A percentile compares a stretch with the other conserved stretches of the same genome.
Evolutionary conservation across 2,113 vertebrate species (phyloP).

Genomic region (Pelvicachromis taeniatus): DNA sequence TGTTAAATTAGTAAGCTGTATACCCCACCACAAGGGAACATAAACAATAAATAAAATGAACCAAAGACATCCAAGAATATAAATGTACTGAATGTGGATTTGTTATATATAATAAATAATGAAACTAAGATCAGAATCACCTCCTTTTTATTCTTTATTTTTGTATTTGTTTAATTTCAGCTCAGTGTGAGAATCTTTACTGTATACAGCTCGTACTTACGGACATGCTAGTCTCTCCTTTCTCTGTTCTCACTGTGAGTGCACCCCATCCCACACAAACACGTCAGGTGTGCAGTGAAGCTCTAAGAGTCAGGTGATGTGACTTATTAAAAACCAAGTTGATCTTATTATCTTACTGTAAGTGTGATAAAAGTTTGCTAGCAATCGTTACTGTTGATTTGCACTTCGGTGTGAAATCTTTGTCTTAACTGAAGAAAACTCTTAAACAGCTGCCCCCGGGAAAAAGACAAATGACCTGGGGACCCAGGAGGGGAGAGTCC

Average conservation of each 20-base stretch:
- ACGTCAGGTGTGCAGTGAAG: not conserved
- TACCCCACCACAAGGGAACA: not conserved
- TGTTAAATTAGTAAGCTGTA: not conserved
- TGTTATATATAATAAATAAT: not conserved
- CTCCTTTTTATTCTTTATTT: not conserved
- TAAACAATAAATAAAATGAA: not conserved
- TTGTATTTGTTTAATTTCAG: not conserved
- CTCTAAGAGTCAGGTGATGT: not conserved
- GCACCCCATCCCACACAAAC: not conserved
- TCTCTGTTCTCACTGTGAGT: not conserved
- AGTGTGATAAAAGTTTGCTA: not conserved
- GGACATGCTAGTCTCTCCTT: not conserved
- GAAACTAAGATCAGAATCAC: fast-evolving
- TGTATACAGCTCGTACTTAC: not conserved
- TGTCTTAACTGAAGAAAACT: not conserved
- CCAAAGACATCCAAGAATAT: fast-evolving
- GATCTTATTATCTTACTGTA: not conserved
- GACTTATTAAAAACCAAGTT: not conserved
- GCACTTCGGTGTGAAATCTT: not conserved
- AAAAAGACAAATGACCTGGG: not conserved
- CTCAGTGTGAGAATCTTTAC: not conserved
- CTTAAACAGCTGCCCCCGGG: not conserved
- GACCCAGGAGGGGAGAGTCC: fast-evolving
- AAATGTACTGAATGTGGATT: not conserved
- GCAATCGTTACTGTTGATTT: not conserved